phyloP scores from a whole-genome alignment of 2,888 invertebrate species.

The Tenodera sinensis region DNA sequence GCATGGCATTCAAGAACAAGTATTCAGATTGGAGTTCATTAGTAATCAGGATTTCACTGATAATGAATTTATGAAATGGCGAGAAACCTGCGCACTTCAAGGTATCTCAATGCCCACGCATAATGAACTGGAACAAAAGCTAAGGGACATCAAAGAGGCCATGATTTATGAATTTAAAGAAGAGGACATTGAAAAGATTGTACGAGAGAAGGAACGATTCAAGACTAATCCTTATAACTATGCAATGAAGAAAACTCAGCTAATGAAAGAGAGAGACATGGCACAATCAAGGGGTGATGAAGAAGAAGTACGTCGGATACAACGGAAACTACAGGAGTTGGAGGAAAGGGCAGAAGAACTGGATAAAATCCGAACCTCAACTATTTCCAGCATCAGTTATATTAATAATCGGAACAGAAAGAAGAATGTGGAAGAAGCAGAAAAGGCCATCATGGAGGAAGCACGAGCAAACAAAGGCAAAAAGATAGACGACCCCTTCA shows the following conservation, averaged over 20 bases:
- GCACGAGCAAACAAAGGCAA: slow-evolving; percentile 69
- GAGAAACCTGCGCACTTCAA: slow-evolving; percentile 66
- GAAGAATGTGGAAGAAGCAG: slow-evolving; percentile 89
- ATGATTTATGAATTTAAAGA: slow-evolving; percentile 91
- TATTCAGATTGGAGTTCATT: slow-evolving; percentile 93
- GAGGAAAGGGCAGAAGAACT: slow-evolving; percentile 88
- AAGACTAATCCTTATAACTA: slow-evolving; percentile 92
- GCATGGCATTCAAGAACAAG: slow-evolving; percentile 83
- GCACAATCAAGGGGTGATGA: slow-evolving; percentile 66
- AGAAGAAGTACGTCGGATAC: slow-evolving; percentile 66
- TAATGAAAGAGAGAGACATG: slow-evolving; percentile 82
- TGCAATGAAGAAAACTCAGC: slow-evolving; percentile 92
- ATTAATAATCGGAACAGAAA: slow-evolving; percentile 94
- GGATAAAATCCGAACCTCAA: slow-evolving; percentile 85
- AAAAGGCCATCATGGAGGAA: slow-evolving; percentile 80
- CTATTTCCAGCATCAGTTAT: slow-evolving; percentile 91
- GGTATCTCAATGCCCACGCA: slow-evolving; percentile 73
- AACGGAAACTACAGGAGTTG: slow-evolving; percentile 77
- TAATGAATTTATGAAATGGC: slow-evolving; percentile 90
- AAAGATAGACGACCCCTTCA: slow-evolving; percentile 84
- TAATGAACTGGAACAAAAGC: slow-evolving; percentile 75
- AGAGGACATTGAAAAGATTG: slow-evolving; percentile 86
- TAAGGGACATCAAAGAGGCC: slow-evolving; percentile 83
- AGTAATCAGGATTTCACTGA: slow-evolving; percentile 95
- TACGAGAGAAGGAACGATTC: slow-evolving; percentile 89